phyloP scores from a whole-genome alignment of 1,140 invertebrate species.

The Lucilia cuprina region DNA sequence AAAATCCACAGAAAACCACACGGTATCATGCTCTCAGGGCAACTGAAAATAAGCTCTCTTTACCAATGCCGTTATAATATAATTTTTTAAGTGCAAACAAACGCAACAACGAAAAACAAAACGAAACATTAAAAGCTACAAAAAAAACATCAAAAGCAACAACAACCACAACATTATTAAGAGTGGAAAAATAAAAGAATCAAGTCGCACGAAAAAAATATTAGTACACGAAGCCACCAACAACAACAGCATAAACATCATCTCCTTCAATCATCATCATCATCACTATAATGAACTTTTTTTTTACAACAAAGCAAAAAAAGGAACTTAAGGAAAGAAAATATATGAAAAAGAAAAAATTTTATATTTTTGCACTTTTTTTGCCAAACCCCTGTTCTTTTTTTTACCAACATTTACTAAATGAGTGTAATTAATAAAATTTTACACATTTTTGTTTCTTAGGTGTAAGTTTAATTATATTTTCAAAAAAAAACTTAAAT shows the following conservation, averaged over 20 bases:
- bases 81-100: slow-evolving; percentile 20
- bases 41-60: slow-evolving; percentile 35
- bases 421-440: not conserved
- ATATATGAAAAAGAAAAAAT: not conserved
- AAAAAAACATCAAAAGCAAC: not conserved
- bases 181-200: not conserved
- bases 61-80: slow-evolving; percentile 34
- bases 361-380: no score
- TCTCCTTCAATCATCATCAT: slow-evolving; percentile 22
- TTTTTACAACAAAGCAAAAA: not conserved
- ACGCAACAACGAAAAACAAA: not conserved
- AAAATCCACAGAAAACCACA: slow-evolving; percentile 32
- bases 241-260: slow-evolving; percentile 9
- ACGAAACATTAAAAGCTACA: not conserved
- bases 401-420: not conserved
- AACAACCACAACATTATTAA: slow-evolving; percentile 1
- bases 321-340: not conserved
- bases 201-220: not conserved
- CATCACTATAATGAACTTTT: not conserved
- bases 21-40: slow-evolving; percentile 33
- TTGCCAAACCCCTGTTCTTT: not conserved
- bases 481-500: slow-evolving; percentile 15
- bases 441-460: not conserved
- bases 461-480: not conserved
- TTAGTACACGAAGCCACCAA: not conserved